A percentile compares a stretch with the other conserved stretches of the same genome.
These are phyloP conservation scores for Anagrus nilaparvatae DNA, from an alignment of 1,140 invertebrate species.

Conservation along the genomic window DNA sequence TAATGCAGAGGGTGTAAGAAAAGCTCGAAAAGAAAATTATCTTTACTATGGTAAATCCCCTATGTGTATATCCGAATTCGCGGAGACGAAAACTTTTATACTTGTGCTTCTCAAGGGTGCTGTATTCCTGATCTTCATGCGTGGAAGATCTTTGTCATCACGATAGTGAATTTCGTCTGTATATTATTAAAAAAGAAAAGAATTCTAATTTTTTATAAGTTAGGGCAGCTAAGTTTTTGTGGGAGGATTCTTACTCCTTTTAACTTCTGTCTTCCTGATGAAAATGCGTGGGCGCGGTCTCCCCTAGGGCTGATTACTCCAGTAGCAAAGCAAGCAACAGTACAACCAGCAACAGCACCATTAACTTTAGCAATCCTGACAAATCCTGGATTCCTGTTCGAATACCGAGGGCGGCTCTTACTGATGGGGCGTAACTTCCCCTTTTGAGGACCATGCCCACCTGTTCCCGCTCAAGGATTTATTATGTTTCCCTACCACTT, in stretches of 20 bases:
- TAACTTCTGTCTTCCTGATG: conserved; percentile 38
- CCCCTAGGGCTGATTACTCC: conserved; percentile 40
- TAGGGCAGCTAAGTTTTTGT: too few species aligned
- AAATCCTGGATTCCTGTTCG: conserved; percentile 39
- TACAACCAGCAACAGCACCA: too few species aligned
- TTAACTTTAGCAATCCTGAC: too few species aligned
- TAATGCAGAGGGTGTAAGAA: too few species aligned
- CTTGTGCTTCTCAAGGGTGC: conserved; percentile 25
- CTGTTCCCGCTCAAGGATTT: conserved; percentile 35
- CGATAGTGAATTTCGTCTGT: too few species aligned
- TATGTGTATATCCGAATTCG: too few species aligned
- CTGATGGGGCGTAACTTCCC: conserved; percentile 43
- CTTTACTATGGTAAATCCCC: too few species aligned
- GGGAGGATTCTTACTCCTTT: conserved; percentile 27
- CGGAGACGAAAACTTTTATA: too few species aligned
- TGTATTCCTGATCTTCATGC: conserved; percentile 32
- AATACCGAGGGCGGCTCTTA: conserved; percentile 44
- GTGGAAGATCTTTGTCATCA: conserved; percentile 23
- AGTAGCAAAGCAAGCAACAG: too few species aligned
- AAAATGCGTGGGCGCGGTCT: conserved; percentile 45
- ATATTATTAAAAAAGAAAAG: neutral
- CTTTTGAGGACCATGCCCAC: conserved; percentile 23
- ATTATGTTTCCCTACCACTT: conserved; percentile 41
- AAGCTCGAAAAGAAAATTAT: too few species aligned
- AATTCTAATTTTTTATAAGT: neutral